Base-by-base conservation (phyloP, 2,888 invertebrate species). In the Calliopum simillimum region DNA sequence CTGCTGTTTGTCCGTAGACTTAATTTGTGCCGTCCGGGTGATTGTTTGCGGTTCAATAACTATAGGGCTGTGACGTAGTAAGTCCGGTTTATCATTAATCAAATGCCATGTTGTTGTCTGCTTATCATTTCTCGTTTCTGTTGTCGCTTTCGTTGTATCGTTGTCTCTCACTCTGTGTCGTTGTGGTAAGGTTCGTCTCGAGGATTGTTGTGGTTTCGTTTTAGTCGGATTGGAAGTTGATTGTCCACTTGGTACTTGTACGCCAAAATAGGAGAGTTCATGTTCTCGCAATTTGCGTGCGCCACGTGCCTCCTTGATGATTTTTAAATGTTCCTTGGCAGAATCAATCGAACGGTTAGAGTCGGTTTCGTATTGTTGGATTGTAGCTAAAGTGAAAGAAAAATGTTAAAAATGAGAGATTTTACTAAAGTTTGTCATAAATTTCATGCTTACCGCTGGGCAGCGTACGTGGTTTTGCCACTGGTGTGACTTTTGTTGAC, bases 191-290 rank as follows among this genome's bases (percentile, higher is more conserved):
- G 74, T 73, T 75, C 73, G 74, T 44, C 75, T 75, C 59, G 65
- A 72, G 12, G 70, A 55, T 51, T 67, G 58, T 53, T 14, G 43
- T 3, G 44, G 19, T 4, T 43, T 12, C 6, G 41, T 44, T 41
- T 71, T 23, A 33, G 59, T 58, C 67, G 68, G 33, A 21, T 56
- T 49, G 51, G 13, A 8, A 47, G 53, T 61, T 63, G 55, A 21
- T 55, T 43, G 53, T 3, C 55, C 49, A 62, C 75, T 74, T 19
- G 73, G 64, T 5, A 76, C 71, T 65, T 82, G 81, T 16, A 87
- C 79, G 41, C 90, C 90, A 77, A 90, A 90, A 79, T 89, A 90
- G 71, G 89, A 89, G 59, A 90, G 84, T 78, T 90, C 90, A 74
- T 89, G 90, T 56, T 89, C 88, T 71, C 89, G 86, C 53, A 90